A percentile compares a stretch with the other conserved stretches of the same genome.
phyloP scores from a whole-genome alignment of 1,140 invertebrate species.

The Drosophila parabipectinata region DNA sequence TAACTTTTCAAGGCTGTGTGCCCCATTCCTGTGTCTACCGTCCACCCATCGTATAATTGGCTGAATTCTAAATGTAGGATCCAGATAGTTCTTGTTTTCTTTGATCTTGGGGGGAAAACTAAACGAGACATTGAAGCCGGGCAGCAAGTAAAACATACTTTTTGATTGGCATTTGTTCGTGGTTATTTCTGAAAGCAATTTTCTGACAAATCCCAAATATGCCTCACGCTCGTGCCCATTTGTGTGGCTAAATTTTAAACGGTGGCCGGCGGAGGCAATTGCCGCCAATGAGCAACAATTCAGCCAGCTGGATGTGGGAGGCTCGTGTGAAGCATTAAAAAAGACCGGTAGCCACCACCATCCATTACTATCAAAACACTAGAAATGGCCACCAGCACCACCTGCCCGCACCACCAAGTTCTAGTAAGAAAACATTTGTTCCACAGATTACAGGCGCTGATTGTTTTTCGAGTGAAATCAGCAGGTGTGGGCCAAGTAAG shows the following conservation, averaged over 20 bases:
- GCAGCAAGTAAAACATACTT: neutral
- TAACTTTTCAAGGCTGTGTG: conserved; percentile 56
- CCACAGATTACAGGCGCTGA: conserved; percentile 8
- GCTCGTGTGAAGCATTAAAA: conserved; percentile 18
- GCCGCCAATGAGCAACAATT: conserved; percentile 54
- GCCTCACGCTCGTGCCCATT: conserved; percentile 61
- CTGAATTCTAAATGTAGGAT: conserved; percentile 33
- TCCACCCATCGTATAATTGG: conserved; percentile 19
- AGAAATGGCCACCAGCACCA: neutral
- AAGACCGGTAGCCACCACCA: conserved; percentile 36
- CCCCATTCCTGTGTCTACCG: neutral
- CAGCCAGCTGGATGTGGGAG: conserved; percentile 16
- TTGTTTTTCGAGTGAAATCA: conserved; percentile 13
- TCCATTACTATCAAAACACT: conserved; percentile 20
- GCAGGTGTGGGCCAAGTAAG: neutral
- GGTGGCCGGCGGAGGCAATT: conserved; percentile 34
- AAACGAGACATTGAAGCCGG: neutral
- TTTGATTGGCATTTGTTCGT: conserved; percentile 29
- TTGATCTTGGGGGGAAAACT: conserved; percentile 38
- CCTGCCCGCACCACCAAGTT: conserved; percentile 8
- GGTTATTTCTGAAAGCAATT: conserved; percentile 28
- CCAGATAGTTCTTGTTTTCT: conserved; percentile 35
- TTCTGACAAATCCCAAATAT: conserved; percentile 38
- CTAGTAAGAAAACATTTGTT: conserved; percentile 26
- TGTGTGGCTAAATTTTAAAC: conserved; percentile 50